Conservation (phyloP, 2,113 vertebrate species). For the Alligator sinensis region DNA sequence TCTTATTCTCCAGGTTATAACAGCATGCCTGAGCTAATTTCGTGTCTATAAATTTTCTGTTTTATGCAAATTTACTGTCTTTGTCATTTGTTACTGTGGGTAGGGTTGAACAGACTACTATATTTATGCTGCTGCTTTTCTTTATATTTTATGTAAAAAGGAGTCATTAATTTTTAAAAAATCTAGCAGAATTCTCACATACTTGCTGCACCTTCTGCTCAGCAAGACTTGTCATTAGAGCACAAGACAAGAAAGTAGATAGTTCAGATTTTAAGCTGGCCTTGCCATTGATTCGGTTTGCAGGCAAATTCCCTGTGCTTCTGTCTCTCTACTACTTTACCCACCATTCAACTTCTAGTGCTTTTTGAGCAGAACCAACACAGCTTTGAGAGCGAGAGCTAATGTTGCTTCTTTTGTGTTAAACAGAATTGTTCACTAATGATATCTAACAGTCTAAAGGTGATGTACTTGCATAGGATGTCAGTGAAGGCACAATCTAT, state of each 20-base stretch:
- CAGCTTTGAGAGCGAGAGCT: too few relatives aligned
- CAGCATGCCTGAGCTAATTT: constrained; percentile 50
- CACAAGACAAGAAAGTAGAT: neutral
- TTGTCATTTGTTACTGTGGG: constrained; percentile 40
- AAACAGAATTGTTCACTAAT: neutral
- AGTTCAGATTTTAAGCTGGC: rapidly evolving
- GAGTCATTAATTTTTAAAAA: neutral
- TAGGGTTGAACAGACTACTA: constrained; percentile 6
- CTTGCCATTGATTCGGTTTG: neutral
- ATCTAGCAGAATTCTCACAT: neutral
- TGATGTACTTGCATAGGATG: neutral
- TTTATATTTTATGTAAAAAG: neutral
- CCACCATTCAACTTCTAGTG: too few relatives aligned
- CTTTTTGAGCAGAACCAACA: too few relatives aligned
- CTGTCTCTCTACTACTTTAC: neutral
- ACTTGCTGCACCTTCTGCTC: neutral
- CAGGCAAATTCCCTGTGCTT: neutral
- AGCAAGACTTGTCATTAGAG: neutral
- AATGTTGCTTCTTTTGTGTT: neutral
- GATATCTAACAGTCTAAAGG: neutral
- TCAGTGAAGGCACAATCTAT: neutral
- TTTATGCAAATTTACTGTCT: neutral
- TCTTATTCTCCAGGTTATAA: constrained; percentile 32
- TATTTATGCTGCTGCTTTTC: constrained; percentile 53
- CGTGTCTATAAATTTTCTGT: constrained; percentile 52